These are phyloP conservation scores for Pteropus rufus DNA, from an alignment of 2,797 vertebrate species.

Conservation along the genomic window DNA sequence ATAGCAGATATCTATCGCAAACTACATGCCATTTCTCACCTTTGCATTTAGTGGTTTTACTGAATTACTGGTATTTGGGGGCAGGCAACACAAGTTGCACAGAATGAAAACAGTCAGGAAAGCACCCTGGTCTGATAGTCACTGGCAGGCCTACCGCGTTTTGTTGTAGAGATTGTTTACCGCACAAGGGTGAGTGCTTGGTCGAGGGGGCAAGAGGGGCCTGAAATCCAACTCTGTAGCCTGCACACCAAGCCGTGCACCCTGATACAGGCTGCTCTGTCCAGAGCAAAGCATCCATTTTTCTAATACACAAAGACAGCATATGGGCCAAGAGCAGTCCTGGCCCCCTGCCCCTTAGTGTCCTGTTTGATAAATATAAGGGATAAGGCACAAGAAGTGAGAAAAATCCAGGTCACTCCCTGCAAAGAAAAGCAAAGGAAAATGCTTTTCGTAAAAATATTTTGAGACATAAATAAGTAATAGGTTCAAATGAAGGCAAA, in stretches of 20 bases:
- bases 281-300: background rate
- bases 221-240: background rate
- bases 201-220: background rate
- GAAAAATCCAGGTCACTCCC: background rate
- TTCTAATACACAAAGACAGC: background rate
- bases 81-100: background rate
- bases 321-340: background rate
- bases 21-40: conserved; percentile 50
- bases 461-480: conserved; percentile 7
- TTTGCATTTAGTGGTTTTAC: conserved; percentile 65
- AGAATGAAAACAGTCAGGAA: conserved; percentile 42
- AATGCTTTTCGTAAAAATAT: conserved; percentile 5
- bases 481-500: background rate
- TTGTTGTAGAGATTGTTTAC: background rate
- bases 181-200: background rate
- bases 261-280: background rate
- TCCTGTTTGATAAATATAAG: background rate
- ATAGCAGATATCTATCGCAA: conserved; percentile 10
- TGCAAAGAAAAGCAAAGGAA: conserved; percentile 30
- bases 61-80: conserved; percentile 31
- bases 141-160: background rate
- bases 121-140: background rate
- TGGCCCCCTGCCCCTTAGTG: background rate
- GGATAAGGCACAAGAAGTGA: background rate
- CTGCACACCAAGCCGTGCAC: background rate